Evolutionary conservation across 2,113 vertebrate species (phyloP), one percentile per base, ranked within the genome.

Genomic region (Taxidea taxus): DNA sequence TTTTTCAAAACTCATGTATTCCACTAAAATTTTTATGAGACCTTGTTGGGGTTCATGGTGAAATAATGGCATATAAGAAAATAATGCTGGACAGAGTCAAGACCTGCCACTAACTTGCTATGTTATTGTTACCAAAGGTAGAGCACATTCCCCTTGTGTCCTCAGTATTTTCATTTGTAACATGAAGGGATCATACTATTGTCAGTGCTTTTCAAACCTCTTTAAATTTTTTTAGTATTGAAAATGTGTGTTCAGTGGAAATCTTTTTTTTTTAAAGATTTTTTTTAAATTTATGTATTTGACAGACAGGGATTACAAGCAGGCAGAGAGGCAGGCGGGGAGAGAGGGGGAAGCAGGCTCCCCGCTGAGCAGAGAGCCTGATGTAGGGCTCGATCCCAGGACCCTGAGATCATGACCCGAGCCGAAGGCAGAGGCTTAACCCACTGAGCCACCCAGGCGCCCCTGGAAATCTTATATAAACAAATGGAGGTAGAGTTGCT

Each of bases 31-130:
- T 94, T 83, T 58, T 31, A 42, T 58, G 49, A 78, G 6, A 2
- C 10, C n/a, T 86, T 88, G 5, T 62, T 44, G 51, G 47, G 15
- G 39, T 82, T 95, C 34, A 42, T 83, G 16, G 14, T 80, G 44
- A 66, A 92, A n/a, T 49, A 44, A 34, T 72, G 51, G 3, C 7
- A 39, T 58, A 10, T 47, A 34, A 68, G 42, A 77, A 90, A 97
- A 97, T 74, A 64, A 49, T 92, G n/a, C 29, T 81, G 75, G 56
- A 66, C n/a, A 88, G 93, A 97, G 6, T 89, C 58, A 77, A 37
- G 37, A 80, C 44, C 60, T 95, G 7, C n/a, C 51, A 58, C 16
- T 37, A 62, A 75, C 15, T 70, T 91, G 20, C 64, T 90, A 15
- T 81, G 56, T 80, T 80, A 95, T 39, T 77, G 25, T 51, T 87